Conservation (phyloP, 2,888 invertebrate species). For the Aleiodes alternator region DNA sequence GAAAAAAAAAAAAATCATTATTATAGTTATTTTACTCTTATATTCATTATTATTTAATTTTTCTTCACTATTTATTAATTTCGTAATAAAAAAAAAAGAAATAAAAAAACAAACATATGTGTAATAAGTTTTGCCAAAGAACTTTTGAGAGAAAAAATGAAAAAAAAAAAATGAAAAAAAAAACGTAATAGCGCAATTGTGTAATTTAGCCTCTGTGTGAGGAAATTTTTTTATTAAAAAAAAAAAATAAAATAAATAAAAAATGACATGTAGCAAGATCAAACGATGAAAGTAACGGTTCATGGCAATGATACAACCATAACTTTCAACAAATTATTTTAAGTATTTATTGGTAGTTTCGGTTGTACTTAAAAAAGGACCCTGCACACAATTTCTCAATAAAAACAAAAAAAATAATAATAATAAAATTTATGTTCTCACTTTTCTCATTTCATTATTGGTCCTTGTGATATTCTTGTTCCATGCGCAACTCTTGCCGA, state of each 20-base stretch:
- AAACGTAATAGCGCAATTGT: slow-evolving; percentile 42
- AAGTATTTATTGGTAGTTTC: slow-evolving; percentile 38
- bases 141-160: slow-evolving; percentile 52
- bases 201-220: slow-evolving; percentile 53
- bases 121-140: slow-evolving; percentile 76
- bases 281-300: slow-evolving; percentile 40
- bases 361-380: slow-evolving; percentile 25
- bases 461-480: slow-evolving; percentile 73
- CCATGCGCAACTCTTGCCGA: slow-evolving; percentile 73
- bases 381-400: slow-evolving; percentile 20
- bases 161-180: slow-evolving; percentile 49
- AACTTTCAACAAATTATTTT: neutral
- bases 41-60: slow-evolving; percentile 66
- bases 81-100: slow-evolving; percentile 69
- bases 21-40: slow-evolving; percentile 57
- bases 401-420: neutral
- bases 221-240: slow-evolving; percentile 34
- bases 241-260: neutral
- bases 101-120: slow-evolving; percentile 62
- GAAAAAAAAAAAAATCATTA: slow-evolving; percentile 49
- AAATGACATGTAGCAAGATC: slow-evolving; percentile 9
- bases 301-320: slow-evolving; percentile 47
- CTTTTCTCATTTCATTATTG: slow-evolving; percentile 56
- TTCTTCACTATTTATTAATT: slow-evolving; percentile 72
- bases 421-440: slow-evolving; percentile 40